These are phyloP conservation scores for Cyprinodon tularosa DNA, from an alignment of 2,113 vertebrate species.

Conservation along the genomic window DNA sequence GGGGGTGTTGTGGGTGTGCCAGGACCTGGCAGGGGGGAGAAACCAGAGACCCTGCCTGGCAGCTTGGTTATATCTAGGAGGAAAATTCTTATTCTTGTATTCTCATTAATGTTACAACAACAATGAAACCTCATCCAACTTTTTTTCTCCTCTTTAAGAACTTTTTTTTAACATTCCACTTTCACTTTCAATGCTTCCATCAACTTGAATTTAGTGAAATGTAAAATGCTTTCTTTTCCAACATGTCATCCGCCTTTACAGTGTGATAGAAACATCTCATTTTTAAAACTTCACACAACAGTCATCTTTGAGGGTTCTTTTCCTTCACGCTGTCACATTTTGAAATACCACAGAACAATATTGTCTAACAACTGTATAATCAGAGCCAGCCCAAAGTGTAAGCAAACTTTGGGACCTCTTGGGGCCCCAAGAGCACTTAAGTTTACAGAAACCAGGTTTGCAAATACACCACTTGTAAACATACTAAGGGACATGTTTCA, in stretches of 20 bases:
- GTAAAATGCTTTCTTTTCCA: not conserved
- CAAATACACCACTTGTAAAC: not conserved
- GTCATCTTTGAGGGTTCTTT: not conserved
- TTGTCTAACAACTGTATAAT: not conserved
- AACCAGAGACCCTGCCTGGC: slow-evolving; percentile 76
- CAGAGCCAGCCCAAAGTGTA: not conserved
- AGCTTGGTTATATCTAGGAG: slow-evolving; percentile 77
- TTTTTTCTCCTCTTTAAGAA: slow-evolving; percentile 4
- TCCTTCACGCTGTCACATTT: slow-evolving; percentile 9
- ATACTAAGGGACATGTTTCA: not conserved
- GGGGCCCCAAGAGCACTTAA: not conserved
- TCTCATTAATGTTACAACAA: slow-evolving; percentile 78
- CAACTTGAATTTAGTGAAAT: slow-evolving; percentile 20
- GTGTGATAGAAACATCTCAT: not conserved
- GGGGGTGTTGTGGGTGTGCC: slow-evolving; percentile 75
- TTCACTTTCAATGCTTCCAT: slow-evolving; percentile 16
- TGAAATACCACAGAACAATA: slow-evolving; percentile 3
- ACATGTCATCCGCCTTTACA: not conserved
- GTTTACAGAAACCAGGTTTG: not conserved
- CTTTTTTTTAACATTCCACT: slow-evolving; percentile 4
- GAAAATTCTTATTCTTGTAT: slow-evolving; percentile 80
- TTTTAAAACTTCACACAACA: not conserved
- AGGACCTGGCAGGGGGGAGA: slow-evolving; percentile 76
- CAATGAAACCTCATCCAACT: slow-evolving; percentile 74
- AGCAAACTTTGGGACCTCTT: not conserved